Conservation (phyloP, 2,888 invertebrate genomes). For the Elmis aenea region DNA sequence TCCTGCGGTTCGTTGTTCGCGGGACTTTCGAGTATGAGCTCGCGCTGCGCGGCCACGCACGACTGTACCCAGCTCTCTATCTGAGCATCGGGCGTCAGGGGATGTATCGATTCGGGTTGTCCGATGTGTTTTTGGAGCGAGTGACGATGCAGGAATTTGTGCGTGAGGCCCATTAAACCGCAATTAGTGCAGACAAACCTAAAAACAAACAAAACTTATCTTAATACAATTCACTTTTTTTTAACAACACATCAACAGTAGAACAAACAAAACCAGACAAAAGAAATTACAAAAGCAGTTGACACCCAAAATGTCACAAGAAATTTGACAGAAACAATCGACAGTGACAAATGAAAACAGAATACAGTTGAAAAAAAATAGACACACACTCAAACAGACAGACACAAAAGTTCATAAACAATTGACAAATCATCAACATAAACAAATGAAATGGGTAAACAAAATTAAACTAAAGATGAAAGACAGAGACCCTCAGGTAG, state of each 20-base stretch:
- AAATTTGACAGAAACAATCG: no score
- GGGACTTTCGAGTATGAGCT: constrained; percentile 11
- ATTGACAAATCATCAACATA: no score
- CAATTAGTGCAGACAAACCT: constrained; percentile 60
- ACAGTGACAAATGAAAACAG: no score
- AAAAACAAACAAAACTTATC: constrained; percentile 31
- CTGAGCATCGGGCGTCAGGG: constrained; percentile 22
- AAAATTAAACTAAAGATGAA: no score
- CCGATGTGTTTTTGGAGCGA: constrained; percentile 48
- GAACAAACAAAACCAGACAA: no score
- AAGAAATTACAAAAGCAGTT: no score
- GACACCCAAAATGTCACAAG: no score
- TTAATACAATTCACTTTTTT: background rate
- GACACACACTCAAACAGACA: no score
- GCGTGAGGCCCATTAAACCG: constrained; percentile 54
- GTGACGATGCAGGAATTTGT: constrained; percentile 52
- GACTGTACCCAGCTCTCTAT: constrained; percentile 34
- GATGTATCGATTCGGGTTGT: constrained; percentile 40
- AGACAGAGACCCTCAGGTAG: no score
- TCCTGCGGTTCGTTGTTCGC: background rate
- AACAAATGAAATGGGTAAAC: no score
- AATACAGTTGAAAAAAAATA: no score
- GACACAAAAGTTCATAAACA: no score
- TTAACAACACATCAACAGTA: constrained; percentile 3
- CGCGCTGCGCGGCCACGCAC: constrained; percentile 29